phyloP scores from a whole-genome alignment of 2,888 invertebrate species.

The Tipula lateralis region DNA sequence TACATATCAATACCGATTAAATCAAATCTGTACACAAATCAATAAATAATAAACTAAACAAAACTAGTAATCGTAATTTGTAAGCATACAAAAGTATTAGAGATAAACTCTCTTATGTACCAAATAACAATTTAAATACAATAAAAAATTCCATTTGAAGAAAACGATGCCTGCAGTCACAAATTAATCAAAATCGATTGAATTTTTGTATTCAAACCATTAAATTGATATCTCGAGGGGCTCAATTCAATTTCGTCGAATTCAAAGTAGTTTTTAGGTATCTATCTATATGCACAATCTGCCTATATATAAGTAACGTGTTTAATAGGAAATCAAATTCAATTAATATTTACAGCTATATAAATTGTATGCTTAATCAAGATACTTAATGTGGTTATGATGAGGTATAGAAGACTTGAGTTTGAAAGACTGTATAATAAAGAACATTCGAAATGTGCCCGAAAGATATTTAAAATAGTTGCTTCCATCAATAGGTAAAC shows the following conservation, averaged over 20 bases:
- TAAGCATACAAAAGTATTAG: neutral
- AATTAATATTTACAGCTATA: neutral
- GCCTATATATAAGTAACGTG: neutral
- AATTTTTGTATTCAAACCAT: neutral
- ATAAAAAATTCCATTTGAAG: neutral
- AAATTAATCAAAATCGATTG: slow-evolving; percentile 15
- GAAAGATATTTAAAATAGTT: too few relatives aligned
- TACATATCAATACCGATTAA: neutral
- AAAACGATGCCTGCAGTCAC: neutral
- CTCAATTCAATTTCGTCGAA: neutral
- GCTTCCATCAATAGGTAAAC: too few relatives aligned
- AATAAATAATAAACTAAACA: neutral
- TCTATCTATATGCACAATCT: neutral
- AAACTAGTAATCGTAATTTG: neutral
- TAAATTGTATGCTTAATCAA: neutral
- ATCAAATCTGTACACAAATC: neutral
- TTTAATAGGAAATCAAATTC: neutral
- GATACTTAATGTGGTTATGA: neutral
- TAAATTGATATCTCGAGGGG: neutral
- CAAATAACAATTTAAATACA: neutral
- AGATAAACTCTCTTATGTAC: neutral
- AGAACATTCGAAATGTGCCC: too few relatives aligned
- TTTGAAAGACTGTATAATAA: too few relatives aligned
- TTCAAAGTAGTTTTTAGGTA: neutral
- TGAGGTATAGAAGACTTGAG: too few relatives aligned